These are phyloP conservation scores for Psammodynastes pulverulentus DNA, from an alignment of 2,113 vertebrate genomes.

Conservation along the genomic window DNA sequence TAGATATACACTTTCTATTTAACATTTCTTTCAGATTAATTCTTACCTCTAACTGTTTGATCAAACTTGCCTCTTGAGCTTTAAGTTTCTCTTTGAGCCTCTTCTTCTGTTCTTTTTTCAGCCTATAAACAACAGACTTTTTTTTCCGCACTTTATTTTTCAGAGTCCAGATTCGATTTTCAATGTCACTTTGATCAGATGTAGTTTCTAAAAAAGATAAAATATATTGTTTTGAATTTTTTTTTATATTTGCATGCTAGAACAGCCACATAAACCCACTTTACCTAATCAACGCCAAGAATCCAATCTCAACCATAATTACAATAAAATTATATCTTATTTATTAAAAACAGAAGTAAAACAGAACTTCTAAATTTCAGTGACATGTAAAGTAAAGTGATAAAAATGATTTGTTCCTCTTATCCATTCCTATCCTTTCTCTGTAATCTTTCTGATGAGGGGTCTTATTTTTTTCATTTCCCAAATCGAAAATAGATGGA, in stretches of 20 bases:
- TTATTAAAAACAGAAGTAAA: neutral
- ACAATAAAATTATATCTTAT: neutral
- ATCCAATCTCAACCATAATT: neutral
- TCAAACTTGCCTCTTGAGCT: slow-evolving; percentile 91
- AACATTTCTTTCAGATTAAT: neutral
- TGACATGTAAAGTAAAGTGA: neutral
- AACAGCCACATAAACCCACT: neutral
- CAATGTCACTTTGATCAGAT: slow-evolving; percentile 94
- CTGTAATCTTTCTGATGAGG: neutral
- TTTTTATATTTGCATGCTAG: neutral
- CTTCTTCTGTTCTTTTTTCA: slow-evolving; percentile 94
- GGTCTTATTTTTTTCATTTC: neutral
- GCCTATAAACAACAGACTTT: slow-evolving; percentile 86
- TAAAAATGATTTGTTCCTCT: neutral
- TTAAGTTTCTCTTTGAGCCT: slow-evolving; percentile 90
- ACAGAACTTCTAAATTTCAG: neutral
- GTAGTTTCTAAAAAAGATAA: slow-evolving; percentile 77
- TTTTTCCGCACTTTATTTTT: slow-evolving; percentile 89
- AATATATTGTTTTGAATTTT: slow-evolving; percentile 20
- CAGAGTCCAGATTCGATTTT: slow-evolving; percentile 87
- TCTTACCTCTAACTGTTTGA: slow-evolving; percentile 90
- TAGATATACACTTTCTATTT: neutral
- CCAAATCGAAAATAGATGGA: neutral
- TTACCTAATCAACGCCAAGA: neutral
- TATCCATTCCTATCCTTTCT: neutral